Base-by-base conservation (phyloP, 1,140 invertebrate species). In the Drusus annulatus region DNA sequence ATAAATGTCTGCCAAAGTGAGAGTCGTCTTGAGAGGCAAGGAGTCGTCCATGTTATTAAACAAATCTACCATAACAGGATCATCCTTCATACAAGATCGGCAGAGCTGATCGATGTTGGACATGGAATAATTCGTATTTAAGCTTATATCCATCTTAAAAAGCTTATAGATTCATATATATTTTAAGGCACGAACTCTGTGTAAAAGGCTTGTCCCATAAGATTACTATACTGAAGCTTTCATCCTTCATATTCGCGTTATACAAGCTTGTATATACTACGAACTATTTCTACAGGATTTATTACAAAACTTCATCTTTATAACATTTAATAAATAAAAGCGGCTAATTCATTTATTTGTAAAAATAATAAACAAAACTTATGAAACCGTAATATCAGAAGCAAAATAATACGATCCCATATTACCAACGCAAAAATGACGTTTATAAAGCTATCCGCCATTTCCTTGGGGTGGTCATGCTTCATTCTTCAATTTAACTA, bases 41-140 rank as follows among this genome's bases (percentile, higher is more conserved):
- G 58, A 85, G 68, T 86, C 76, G 80, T 86, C 86, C 56, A 87
- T 56, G 51, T 84, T 83, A 36, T 84, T 83, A 85, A 86, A 88
- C 52, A 90, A 84, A 82, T 87, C 84, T 5, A 88, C 79, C 65
- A 89, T 82, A 73, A 80, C 84, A 51, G 83, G 80, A 71, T 86
- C 85, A 71, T 81, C 85, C 75, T 86, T 88, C 87, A 89, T 89
- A 84, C 88, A 90, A 51, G 87, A 87, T 15, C 88, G 85, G 85
- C 89, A 90, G 31, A 85, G 86, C 15, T 74, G 78, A 21, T 80
- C 76, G 16, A 83, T 52, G 17, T 71, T 25, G 50, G 19, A 16
- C 36, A 13, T 63, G 25, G 50, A 78, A 62, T 76, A 60, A n/a
- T 25, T 50, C 13, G 28, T 52, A 28, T 68, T 21, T 21, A 52